A percentile compares a stretch with the other conserved stretches of the same genome.
Conservation (phyloP, 2,888 invertebrate species). For the Thereva unica region DNA sequence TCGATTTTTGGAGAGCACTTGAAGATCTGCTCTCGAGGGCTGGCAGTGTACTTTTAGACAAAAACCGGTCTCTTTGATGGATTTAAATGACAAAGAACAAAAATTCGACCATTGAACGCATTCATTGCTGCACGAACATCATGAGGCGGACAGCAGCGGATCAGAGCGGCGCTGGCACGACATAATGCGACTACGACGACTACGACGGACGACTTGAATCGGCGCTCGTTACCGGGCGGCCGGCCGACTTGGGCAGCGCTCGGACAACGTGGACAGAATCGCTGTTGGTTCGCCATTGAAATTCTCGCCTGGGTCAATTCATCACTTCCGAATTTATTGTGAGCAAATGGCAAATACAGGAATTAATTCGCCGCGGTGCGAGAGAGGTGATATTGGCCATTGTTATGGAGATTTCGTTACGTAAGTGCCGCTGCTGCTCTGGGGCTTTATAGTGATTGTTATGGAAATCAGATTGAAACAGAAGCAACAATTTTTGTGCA, state of each 20-base stretch:
- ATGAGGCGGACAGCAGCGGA: background rate
- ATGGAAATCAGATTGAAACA: too few relatives aligned
- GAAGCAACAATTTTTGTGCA: too few relatives aligned
- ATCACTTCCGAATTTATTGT: slow-evolving; percentile 36
- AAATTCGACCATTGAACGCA: background rate
- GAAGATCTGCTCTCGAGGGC: slow-evolving; percentile 8
- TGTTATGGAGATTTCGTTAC: too few relatives aligned
- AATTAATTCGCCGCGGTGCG: slow-evolving; percentile 6
- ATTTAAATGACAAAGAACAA: slow-evolving; percentile 32
- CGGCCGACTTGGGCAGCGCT: too few relatives aligned
- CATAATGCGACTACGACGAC: too few relatives aligned
- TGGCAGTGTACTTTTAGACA: slow-evolving; percentile 25
- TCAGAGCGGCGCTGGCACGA: background rate
- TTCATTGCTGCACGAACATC: slow-evolving; percentile 13
- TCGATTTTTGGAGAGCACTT: slow-evolving; percentile 4
- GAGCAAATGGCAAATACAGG: background rate
- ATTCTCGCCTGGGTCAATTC: slow-evolving; percentile 14
- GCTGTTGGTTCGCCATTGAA: too few relatives aligned
- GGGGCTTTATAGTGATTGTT: too few relatives aligned
- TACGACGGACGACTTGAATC: too few relatives aligned
- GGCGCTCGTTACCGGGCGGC: too few relatives aligned
- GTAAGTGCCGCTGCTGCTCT: too few relatives aligned
- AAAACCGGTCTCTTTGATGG: slow-evolving; percentile 32
- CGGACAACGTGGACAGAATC: too few relatives aligned
- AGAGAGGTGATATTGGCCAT: too few relatives aligned